Evolutionary conservation across 92 coral and sea anemone genomes (phyloP).

Genomic region (Porites cylindrica): DNA sequence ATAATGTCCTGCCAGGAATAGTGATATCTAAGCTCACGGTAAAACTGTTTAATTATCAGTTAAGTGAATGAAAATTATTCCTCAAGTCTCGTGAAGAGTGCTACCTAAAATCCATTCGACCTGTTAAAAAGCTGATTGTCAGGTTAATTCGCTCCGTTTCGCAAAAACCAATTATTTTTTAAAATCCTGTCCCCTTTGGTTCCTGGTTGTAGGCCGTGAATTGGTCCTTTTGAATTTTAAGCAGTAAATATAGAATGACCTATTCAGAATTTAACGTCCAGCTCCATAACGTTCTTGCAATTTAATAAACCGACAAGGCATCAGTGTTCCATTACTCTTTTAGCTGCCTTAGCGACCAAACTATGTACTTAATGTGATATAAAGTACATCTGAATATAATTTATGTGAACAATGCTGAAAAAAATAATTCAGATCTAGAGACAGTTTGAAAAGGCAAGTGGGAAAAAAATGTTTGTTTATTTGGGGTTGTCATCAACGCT

Average conservation of each 20-base stretch:
- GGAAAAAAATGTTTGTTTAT: neutral
- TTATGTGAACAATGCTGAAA: too few species aligned
- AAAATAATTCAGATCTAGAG: neutral
- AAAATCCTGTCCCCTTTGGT: neutral
- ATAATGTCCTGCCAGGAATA: neutral
- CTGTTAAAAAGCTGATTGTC: neutral
- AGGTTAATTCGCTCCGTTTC: neutral
- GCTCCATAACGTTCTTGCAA: neutral
- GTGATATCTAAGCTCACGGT: neutral
- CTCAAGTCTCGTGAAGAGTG: neutral
- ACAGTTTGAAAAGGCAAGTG: neutral
- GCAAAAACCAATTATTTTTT: slow-evolving; percentile 4
- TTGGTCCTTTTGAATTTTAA: too few species aligned
- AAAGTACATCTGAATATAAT: neutral
- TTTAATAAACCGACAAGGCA: neutral
- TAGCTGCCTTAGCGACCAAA: slow-evolving; percentile 22
- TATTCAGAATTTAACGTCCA: too few species aligned
- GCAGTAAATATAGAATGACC: too few species aligned
- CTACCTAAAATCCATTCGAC: neutral
- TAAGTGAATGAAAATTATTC: neutral
- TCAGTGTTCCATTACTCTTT: neutral
- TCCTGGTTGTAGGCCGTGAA: too few species aligned
- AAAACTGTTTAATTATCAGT: neutral
- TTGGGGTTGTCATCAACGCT: neutral
- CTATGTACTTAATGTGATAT: slow-evolving; percentile 19